Evolutionary conservation across 2,113 vertebrate genomes (phyloP).

Genomic region (Neodontobutis hainanensis): DNA sequence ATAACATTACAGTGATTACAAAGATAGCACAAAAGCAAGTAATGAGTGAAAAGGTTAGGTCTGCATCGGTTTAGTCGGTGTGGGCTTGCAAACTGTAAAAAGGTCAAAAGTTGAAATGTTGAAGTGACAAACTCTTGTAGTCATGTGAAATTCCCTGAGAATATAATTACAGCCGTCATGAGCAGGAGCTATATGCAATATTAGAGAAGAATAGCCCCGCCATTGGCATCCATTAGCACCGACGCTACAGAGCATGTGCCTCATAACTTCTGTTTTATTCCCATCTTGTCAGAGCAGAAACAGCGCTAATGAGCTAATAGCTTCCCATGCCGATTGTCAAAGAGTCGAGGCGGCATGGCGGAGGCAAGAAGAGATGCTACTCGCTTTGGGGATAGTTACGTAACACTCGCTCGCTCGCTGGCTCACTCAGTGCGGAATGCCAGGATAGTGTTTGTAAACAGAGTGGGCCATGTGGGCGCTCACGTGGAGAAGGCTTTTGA

Average conservation of each 20-base stretch:
- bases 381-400: slow-evolving; percentile 65
- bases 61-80: too few relatives aligned
- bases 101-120: background rate
- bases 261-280: slow-evolving; percentile 16
- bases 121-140: background rate
- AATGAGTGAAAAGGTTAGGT: background rate
- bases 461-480: slow-evolving; percentile 77
- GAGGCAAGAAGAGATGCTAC: slow-evolving; percentile 54
- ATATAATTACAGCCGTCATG: slow-evolving; percentile 2
- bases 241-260: background rate
- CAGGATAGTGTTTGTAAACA: slow-evolving; percentile 87
- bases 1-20: too few relatives aligned
- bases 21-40: too few relatives aligned
- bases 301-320: slow-evolving; percentile 18
- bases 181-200: background rate
- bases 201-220: slow-evolving; percentile 14
- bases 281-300: slow-evolving; percentile 18
- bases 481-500: slow-evolving; percentile 73
- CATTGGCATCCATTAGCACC: slow-evolving; percentile 8
- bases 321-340: slow-evolving; percentile 35
- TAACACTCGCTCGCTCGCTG: slow-evolving; percentile 59
- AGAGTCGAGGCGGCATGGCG: slow-evolving; percentile 29
- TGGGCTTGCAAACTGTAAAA: background rate
- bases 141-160: background rate
- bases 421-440: slow-evolving; percentile 68